phyloP scores from a whole-genome alignment of 2,113 vertebrate species.

The Notothenia coriiceps region DNA sequence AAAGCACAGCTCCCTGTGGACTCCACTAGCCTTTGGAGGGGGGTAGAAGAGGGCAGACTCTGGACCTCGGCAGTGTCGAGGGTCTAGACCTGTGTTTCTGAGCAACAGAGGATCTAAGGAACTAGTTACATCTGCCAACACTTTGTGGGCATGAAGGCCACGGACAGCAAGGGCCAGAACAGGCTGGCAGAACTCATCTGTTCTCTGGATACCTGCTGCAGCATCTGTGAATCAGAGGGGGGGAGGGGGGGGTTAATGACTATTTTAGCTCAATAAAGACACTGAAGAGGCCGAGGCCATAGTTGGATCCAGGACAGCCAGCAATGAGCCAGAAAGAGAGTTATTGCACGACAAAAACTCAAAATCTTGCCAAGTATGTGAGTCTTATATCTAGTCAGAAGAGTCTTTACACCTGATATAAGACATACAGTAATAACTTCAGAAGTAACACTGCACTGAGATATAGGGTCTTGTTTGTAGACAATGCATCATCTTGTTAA shows the following conservation, averaged over 20 bases:
- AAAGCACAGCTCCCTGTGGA: constrained; percentile 79
- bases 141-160: constrained; percentile 66
- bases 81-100: constrained; percentile 30
- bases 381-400: too few species aligned
- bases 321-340: not conserved
- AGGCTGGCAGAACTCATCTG: constrained; percentile 11
- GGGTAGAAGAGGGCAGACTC: constrained; percentile 38
- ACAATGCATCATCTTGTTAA: too few species aligned
- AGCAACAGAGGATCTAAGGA: constrained; percentile 57
- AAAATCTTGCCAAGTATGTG: too few species aligned
- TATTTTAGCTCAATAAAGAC: not conserved
- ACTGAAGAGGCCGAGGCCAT: not conserved
- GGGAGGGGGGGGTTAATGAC: too few species aligned
- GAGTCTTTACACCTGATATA: too few species aligned
- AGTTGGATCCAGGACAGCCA: constrained; percentile 1
- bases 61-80: constrained; percentile 47
- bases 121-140: constrained; percentile 65
- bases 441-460: too few species aligned
- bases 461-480: too few species aligned
- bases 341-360: too few species aligned
- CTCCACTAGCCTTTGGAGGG: constrained; percentile 24
- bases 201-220: constrained; percentile 35
- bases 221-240: constrained; percentile 63
- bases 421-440: too few species aligned
- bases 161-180: constrained; percentile 74